These are phyloP conservation scores for Thomomys bottae DNA, from an alignment of 2,113 vertebrate species.

Conservation along the genomic window DNA sequence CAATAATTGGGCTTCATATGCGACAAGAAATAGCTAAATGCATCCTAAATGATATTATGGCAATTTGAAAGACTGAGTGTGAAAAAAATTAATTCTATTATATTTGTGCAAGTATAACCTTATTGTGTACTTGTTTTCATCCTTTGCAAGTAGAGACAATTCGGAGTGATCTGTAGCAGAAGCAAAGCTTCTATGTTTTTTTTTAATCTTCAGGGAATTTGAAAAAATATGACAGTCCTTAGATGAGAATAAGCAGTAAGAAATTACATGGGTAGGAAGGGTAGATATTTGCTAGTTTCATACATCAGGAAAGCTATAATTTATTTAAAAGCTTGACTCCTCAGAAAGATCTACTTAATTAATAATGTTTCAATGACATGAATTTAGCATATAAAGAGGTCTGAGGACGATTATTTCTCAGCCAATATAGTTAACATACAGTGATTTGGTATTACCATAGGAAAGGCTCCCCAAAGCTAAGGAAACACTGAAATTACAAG, in stretches of 20 bases:
- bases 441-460: background rate
- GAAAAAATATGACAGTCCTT: background rate
- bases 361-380: background rate
- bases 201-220: background rate
- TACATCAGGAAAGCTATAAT: background rate
- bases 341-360: background rate
- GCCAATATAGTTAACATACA: background rate
- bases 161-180: background rate
- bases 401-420: background rate
- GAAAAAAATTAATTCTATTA: slow-evolving; percentile 19
- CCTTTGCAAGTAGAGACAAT: background rate
- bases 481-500: background rate
- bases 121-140: slow-evolving; percentile 32
- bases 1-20: background rate
- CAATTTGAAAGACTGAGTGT: slow-evolving; percentile 28
- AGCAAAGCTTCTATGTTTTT: too few species aligned
- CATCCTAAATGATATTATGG: background rate
- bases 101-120: background rate
- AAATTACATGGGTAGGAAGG: background rate
- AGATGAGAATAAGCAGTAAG: background rate
- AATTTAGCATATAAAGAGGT: background rate
- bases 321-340: background rate
- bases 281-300: background rate
- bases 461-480: background rate
- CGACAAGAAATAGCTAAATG: background rate